phyloP scores from a whole-genome alignment of 1,140 invertebrate species.

The Pomacea maculata region DNA sequence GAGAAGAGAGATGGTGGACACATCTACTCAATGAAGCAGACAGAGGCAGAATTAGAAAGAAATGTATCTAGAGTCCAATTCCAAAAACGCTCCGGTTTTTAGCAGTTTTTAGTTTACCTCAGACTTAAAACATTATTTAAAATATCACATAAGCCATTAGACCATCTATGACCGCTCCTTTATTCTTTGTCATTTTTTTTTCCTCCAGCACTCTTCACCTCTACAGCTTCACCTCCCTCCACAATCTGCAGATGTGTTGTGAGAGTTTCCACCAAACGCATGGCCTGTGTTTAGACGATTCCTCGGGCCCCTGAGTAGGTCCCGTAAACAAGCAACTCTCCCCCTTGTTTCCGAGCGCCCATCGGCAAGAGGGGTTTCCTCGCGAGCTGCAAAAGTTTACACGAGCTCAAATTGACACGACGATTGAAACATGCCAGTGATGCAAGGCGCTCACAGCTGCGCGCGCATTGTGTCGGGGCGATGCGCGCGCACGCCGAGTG shows the following conservation, averaged over 20 bases:
- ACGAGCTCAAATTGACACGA: slow-evolving; percentile 21
- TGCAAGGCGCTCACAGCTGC: neutral
- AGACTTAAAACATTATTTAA: neutral
- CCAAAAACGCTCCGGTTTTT: no score
- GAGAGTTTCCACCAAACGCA: neutral
- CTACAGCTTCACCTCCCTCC: neutral
- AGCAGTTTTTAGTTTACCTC: no score
- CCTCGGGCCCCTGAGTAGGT: neutral
- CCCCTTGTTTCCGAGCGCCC: neutral
- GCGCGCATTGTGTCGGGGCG: neutral
- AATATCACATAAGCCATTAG: neutral
- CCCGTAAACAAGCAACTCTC: neutral
- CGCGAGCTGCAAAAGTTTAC: slow-evolving; percentile 17
- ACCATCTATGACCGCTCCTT: neutral
- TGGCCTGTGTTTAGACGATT: slow-evolving; percentile 8
- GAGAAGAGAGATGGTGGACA: neutral
- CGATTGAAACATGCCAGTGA: slow-evolving; percentile 18
- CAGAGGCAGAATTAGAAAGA: neutral
- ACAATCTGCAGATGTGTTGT: neutral
- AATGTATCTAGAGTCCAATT: no score
- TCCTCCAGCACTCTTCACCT: neutral
- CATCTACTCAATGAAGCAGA: neutral
- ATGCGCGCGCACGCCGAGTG: neutral
- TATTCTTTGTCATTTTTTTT: no score
- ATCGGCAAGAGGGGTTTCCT: neutral